Percentiles rank a stretch among this genome's conserved stretches.
Evolutionary conservation across 1,140 invertebrate species (phyloP).

Genomic region (Drosophila kurseongensis): DNA sequence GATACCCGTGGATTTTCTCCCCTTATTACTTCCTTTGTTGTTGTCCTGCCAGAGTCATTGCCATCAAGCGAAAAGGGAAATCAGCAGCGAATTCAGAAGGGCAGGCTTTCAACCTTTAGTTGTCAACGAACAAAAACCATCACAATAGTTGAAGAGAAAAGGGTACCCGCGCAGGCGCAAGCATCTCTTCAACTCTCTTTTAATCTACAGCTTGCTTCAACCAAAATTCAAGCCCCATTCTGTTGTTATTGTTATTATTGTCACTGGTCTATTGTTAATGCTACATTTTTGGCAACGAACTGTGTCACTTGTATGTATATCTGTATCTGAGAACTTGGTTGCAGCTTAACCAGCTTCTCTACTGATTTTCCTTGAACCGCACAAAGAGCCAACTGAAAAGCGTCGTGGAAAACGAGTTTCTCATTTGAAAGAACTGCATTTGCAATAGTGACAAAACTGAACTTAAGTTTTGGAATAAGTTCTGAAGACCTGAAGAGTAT

Average conservation of each 20-base stretch:
- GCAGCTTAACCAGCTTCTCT: not conserved
- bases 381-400: slow-evolving; percentile 43
- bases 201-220: slow-evolving; percentile 10
- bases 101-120: slow-evolving; percentile 11
- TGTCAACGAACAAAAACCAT: slow-evolving; percentile 36
- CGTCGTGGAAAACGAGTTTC: slow-evolving; percentile 50
- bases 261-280: slow-evolving; percentile 48
- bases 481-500: not conserved
- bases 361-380: not conserved
- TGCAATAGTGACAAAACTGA: slow-evolving; percentile 18
- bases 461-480: slow-evolving; percentile 11
- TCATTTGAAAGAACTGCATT: slow-evolving; percentile 21
- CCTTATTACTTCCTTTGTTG: not conserved
- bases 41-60: slow-evolving; percentile 37
- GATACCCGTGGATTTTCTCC: not conserved
- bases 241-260: slow-evolving; percentile 49
- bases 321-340: slow-evolving; percentile 41
- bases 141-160: not conserved
- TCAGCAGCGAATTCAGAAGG: slow-evolving; percentile 30
- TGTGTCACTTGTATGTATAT: slow-evolving; percentile 70
- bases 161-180: slow-evolving; percentile 31
- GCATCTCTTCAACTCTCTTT: slow-evolving; percentile 13
- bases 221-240: slow-evolving; percentile 14
- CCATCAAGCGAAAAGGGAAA: slow-evolving; percentile 47
- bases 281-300: slow-evolving; percentile 51